Conservation (phyloP, 2,888 invertebrate species). For the Pseudococcus jackbeardsleyi region DNA sequence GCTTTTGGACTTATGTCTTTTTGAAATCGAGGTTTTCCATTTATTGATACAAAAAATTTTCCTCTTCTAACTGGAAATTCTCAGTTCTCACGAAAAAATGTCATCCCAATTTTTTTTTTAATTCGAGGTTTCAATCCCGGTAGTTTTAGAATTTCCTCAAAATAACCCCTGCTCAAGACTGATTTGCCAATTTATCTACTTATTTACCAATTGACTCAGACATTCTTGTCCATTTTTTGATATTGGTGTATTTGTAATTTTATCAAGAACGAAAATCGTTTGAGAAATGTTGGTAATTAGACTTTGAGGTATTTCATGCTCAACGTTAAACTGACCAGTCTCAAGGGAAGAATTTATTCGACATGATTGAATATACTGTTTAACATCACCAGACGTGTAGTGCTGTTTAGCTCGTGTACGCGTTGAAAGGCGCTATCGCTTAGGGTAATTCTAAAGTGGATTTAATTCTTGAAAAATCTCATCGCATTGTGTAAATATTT, state of each 20-base stretch:
- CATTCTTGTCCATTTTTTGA: neutral
- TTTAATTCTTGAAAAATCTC: conserved; percentile 37
- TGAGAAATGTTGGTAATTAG: neutral
- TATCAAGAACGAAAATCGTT: neutral
- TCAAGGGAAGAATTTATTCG: neutral
- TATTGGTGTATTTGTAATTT: neutral
- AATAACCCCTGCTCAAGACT: too few relatives aligned
- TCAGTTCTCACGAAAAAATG: too few relatives aligned
- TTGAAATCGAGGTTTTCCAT: too few relatives aligned
- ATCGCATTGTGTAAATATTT: conserved; percentile 29
- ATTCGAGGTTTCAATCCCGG: too few relatives aligned
- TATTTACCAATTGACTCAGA: neutral
- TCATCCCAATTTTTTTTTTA: too few relatives aligned
- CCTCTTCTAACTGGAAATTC: too few relatives aligned
- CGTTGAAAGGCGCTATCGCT: neutral
- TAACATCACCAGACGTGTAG: neutral
- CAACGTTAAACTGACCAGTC: neutral
- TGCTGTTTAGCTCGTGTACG: neutral
- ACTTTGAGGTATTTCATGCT: neutral
- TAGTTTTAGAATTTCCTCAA: too few relatives aligned
- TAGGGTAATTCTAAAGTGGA: conserved; percentile 5
- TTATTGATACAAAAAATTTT: too few relatives aligned
- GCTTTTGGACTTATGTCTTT: too few relatives aligned
- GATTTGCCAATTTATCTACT: conserved; percentile 1
- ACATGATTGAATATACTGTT: conserved; percentile 1